These are phyloP conservation scores for Drepana falcataria DNA, from an alignment of 2,888 invertebrate species.

Conservation along the genomic window DNA sequence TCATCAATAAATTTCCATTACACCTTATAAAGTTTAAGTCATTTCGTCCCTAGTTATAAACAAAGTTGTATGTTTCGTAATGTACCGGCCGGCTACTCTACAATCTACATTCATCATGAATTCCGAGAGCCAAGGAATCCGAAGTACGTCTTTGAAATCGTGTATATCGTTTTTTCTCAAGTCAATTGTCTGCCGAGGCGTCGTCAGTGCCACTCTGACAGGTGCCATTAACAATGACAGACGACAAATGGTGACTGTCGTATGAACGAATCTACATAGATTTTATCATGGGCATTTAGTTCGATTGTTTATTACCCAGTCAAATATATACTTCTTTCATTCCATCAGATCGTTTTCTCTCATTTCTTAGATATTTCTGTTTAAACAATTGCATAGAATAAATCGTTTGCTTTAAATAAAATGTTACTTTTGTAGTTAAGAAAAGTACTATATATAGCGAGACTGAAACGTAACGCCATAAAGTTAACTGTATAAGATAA, in stretches of 20 bases:
- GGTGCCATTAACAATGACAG: slow-evolving; percentile 46
- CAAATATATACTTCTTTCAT: too few relatives aligned
- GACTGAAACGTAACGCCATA: too few relatives aligned
- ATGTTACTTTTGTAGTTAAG: too few relatives aligned
- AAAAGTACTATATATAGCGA: too few relatives aligned
- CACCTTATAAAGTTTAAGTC: too few relatives aligned
- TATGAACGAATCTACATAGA: slow-evolving; percentile 18
- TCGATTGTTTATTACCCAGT: neutral
- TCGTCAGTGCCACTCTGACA: slow-evolving; percentile 37
- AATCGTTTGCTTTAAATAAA: too few relatives aligned
- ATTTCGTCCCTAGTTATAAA: too few relatives aligned
- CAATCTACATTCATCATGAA: slow-evolving; percentile 6
- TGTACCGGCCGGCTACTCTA: neutral
- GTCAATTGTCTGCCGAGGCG: slow-evolving; percentile 32
- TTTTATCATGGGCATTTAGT: slow-evolving; percentile 21
- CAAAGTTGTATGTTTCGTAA: neutral
- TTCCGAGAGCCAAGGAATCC: slow-evolving; percentile 27
- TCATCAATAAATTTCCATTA: too few relatives aligned
- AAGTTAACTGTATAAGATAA: too few relatives aligned
- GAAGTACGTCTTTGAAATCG: slow-evolving; percentile 19
- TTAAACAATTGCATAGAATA: too few relatives aligned
- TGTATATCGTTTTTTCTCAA: slow-evolving; percentile 29
- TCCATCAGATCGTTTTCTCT: too few relatives aligned
- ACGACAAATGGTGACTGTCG: slow-evolving; percentile 44
- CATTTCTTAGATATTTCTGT: too few relatives aligned